These are phyloP conservation scores for Ellobius talpinus DNA, from an alignment of 2,113 vertebrate species.

Conservation along the genomic window DNA sequence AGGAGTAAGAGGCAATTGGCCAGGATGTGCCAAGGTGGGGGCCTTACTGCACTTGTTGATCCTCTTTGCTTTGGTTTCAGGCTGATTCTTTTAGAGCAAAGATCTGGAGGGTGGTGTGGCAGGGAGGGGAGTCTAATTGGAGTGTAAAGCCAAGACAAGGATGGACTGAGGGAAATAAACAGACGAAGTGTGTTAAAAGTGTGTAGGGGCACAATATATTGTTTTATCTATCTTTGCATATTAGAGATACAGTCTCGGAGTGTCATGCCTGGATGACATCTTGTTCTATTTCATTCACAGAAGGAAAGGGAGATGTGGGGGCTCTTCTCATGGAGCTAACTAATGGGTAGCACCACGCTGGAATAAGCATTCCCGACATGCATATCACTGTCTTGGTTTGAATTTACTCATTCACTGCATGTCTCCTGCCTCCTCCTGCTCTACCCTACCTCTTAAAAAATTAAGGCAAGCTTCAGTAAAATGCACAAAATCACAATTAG, in stretches of 20 bases:
- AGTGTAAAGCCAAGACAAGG: background rate
- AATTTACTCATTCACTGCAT: slow-evolving; percentile 38
- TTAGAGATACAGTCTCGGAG: slow-evolving; percentile 34
- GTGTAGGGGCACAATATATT: background rate
- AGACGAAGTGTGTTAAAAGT: slow-evolving; percentile 32
- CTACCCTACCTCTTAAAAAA: background rate
- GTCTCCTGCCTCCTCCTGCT: background rate
- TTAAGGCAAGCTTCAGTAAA: slow-evolving; percentile 11
- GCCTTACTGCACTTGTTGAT: slow-evolving; percentile 2
- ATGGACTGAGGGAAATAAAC: slow-evolving; percentile 40
- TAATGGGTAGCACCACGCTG: background rate
- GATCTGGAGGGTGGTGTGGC: background rate
- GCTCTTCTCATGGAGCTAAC: background rate
- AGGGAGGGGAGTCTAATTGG: background rate
- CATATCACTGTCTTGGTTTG: background rate
- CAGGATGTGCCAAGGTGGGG: slow-evolving; percentile 4
- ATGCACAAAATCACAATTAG: background rate
- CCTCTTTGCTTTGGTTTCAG: slow-evolving; percentile 59
- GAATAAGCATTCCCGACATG: background rate
- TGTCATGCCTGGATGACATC: background rate
- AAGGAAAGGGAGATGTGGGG: background rate
- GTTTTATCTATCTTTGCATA: slow-evolving; percentile 45
- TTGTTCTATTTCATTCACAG: slow-evolving; percentile 6
- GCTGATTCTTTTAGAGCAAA: slow-evolving; percentile 63
- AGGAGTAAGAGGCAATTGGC: slow-evolving; percentile 57